phyloP scores from a whole-genome alignment of 2,797 vertebrate genomes.

The Lacerta bilineata region DNA sequence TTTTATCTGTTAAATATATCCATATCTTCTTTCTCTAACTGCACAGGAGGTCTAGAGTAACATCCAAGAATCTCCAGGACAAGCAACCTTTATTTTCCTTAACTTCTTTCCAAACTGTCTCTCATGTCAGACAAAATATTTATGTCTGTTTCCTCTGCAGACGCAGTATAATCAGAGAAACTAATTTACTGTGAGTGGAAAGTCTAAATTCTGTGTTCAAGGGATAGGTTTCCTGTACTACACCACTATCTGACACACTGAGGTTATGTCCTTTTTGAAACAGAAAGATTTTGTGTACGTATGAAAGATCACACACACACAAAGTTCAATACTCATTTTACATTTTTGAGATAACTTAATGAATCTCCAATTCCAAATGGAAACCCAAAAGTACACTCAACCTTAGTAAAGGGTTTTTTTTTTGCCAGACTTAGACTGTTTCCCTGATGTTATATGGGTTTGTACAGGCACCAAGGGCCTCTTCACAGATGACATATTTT shows the following conservation, averaged over 20 bases:
- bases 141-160: constrained; percentile 61
- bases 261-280: constrained; percentile 52
- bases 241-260: constrained; percentile 47
- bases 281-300: not conserved
- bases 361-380: not conserved
- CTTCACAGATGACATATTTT: not conserved
- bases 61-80: constrained; percentile 63
- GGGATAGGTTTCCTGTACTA: constrained; percentile 57
- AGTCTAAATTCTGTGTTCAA: constrained; percentile 57
- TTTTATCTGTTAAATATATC: constrained; percentile 62
- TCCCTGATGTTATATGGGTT: not conserved
- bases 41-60: constrained; percentile 63
- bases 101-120: constrained; percentile 62
- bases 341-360: constrained; percentile 15
- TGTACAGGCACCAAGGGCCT: not conserved
- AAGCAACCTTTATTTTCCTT: constrained; percentile 66
- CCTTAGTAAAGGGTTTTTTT: not conserved
- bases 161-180: constrained; percentile 50
- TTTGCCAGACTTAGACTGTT: not conserved
- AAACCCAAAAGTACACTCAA: not conserved
- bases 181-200: constrained; percentile 58
- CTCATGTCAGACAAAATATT: constrained; percentile 73
- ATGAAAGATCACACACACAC: not conserved
- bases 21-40: constrained; percentile 67
- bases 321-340: constrained; percentile 33